These are phyloP conservation scores for Rostratula benghalensis DNA, from an alignment of 2,113 vertebrate species.

Conservation along the genomic window DNA sequence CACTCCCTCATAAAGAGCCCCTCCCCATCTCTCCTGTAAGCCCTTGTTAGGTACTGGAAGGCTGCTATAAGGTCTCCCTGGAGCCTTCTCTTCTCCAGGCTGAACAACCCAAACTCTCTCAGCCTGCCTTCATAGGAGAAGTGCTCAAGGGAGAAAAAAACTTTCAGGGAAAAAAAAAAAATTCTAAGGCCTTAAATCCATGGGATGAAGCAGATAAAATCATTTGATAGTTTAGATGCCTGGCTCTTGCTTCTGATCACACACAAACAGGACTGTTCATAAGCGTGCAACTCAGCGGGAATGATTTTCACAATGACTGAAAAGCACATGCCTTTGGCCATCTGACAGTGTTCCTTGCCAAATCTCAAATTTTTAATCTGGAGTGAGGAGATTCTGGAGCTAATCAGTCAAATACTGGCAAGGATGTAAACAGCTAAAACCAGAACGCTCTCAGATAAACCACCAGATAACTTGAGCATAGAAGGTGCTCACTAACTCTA, in stretches of 20 bases:
- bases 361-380: neutral
- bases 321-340: neutral
- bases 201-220: neutral
- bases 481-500: neutral
- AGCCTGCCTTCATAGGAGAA: too few species aligned
- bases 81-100: too few species aligned
- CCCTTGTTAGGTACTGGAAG: too few species aligned
- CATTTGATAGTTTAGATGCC: neutral
- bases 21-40: too few species aligned
- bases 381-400: neutral
- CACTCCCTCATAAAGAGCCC: too few species aligned
- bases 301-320: neutral
- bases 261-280: neutral
- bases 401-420: neutral
- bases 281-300: neutral
- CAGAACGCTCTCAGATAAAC: neutral
- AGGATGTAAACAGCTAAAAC: neutral
- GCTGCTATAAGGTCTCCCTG: too few species aligned
- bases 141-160: neutral
- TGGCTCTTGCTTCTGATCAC: neutral
- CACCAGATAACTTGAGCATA: neutral
- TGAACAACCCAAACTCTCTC: too few species aligned
- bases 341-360: neutral
- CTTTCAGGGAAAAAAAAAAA: neutral
- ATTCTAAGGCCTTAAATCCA: neutral